These are phyloP conservation scores for Chloroceryle aenea DNA, from an alignment of 2,113 vertebrate genomes.

Conservation along the genomic window DNA sequence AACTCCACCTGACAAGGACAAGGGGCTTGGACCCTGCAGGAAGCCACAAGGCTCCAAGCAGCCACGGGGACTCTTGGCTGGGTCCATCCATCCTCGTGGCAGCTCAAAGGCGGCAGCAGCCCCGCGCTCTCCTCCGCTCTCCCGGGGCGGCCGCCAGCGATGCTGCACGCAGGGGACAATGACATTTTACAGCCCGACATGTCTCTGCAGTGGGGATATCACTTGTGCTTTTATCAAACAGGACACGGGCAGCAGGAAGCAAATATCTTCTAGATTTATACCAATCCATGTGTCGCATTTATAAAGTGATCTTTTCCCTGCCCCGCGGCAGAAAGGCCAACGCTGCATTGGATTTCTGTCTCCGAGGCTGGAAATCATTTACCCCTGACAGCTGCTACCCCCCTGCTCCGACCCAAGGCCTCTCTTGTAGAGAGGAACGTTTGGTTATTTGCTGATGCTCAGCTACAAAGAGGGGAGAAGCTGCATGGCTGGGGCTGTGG, in stretches of 20 bases:
- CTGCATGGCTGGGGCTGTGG: neutral
- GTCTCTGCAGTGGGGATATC: conserved; percentile 36
- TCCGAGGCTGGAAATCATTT: conserved; percentile 73
- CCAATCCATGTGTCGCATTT: conserved; percentile 73
- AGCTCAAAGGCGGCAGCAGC: conserved; percentile 5
- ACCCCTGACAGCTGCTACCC: conserved; percentile 68
- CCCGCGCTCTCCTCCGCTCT: conserved; percentile 46
- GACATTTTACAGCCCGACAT: conserved; percentile 62
- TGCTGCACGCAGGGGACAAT: conserved; percentile 55
- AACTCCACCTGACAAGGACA: neutral
- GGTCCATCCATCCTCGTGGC: neutral
- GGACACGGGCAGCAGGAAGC: conserved; percentile 65
- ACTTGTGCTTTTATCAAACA: conserved; percentile 68
- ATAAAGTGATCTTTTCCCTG: conserved; percentile 73
- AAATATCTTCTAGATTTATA: conserved; percentile 71
- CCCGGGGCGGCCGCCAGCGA: conserved; percentile 43
- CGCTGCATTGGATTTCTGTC: conserved; percentile 74
- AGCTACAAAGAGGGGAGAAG: neutral
- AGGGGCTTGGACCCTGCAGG: neutral
- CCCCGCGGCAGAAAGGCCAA: conserved; percentile 71
- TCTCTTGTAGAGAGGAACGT: conserved; percentile 27
- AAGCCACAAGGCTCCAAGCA: neutral
- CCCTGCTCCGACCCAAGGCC: conserved; percentile 47
- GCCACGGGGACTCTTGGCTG: neutral
- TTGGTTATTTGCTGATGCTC: conserved; percentile 53